Conservation (phyloP, 2,888 invertebrate genomes). For the Ametastegia equiseti region DNA sequence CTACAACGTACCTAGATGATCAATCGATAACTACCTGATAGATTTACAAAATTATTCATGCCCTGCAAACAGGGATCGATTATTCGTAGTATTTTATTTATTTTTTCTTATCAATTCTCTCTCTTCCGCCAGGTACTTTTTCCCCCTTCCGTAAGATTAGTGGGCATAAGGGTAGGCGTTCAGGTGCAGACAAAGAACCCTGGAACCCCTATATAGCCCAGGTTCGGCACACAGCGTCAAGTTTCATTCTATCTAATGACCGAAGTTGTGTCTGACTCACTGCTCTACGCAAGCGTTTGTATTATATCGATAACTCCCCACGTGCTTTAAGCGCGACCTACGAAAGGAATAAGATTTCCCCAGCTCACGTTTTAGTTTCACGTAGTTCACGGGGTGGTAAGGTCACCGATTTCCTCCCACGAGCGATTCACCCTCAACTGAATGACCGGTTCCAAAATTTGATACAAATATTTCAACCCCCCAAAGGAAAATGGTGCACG, state of each 20-base stretch:
- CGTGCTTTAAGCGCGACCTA: constrained; percentile 66
- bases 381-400: constrained; percentile 28
- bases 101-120: too few relatives aligned
- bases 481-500: neutral
- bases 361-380: constrained; percentile 26
- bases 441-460: too few relatives aligned
- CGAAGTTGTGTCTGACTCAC: constrained; percentile 61
- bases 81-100: neutral
- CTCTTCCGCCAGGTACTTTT: neutral
- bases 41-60: too few relatives aligned
- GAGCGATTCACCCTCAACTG: too few relatives aligned
- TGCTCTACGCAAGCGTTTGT: constrained; percentile 54
- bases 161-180: neutral
- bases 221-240: constrained; percentile 34
- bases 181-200: neutral
- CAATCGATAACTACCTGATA: too few relatives aligned
- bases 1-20: too few relatives aligned
- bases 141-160: neutral
- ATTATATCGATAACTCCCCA: constrained; percentile 66
- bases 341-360: constrained; percentile 48
- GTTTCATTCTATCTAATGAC: constrained; percentile 45
- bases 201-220: constrained; percentile 4
- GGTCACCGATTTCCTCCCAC: constrained; percentile 10
- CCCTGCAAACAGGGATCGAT: neutral
- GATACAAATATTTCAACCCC: neutral